Conservation (phyloP, 1,140 invertebrate species). For the Drosophila teissieri region DNA sequence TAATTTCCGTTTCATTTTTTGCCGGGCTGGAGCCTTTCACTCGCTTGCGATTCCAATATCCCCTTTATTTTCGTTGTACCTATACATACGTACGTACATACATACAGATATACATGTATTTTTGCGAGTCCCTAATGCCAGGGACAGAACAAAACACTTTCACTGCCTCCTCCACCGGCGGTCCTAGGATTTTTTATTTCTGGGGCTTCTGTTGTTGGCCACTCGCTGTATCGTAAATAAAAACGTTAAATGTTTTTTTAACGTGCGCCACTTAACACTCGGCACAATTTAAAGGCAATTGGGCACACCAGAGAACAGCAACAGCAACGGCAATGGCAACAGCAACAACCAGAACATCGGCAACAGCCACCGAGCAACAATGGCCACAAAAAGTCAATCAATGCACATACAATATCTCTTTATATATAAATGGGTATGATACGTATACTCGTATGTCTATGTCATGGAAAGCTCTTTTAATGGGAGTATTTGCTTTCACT, state of each 20-base stretch:
- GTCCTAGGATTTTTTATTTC: slow-evolving; percentile 10
- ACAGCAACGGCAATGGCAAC: slow-evolving; percentile 32
- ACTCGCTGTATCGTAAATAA: slow-evolving; percentile 72
- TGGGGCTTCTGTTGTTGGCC: slow-evolving; percentile 19
- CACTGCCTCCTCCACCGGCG: slow-evolving; percentile 17
- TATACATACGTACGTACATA: slow-evolving; percentile 1
- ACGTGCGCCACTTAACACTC: slow-evolving; percentile 80
- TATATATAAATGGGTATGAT: slow-evolving; percentile 28
- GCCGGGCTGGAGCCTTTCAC: slow-evolving; percentile 23
- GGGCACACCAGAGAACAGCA: slow-evolving; percentile 64
- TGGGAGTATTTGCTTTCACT: slow-evolving; percentile 19
- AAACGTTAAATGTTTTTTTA: slow-evolving; percentile 83
- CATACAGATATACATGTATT: not conserved
- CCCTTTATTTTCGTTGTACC: slow-evolving; percentile 25
- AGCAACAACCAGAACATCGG: slow-evolving; percentile 17
- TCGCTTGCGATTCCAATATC: slow-evolving; percentile 56
- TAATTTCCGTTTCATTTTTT: slow-evolving; percentile 67
- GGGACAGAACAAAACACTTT: slow-evolving; percentile 71
- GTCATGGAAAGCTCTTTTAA: slow-evolving; percentile 24
- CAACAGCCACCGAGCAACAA: slow-evolving; percentile 46
- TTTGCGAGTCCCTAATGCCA: slow-evolving; percentile 63
- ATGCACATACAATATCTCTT: slow-evolving; percentile 46
- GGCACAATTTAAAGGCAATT: slow-evolving; percentile 81
- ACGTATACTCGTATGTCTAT: slow-evolving; percentile 24
- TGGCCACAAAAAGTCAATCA: slow-evolving; percentile 61